Evolutionary conservation across 2,888 invertebrate genomes (phyloP), one percentile per base, ranked within the genome.

Genomic region (Exephanes ischioxanthus): DNA sequence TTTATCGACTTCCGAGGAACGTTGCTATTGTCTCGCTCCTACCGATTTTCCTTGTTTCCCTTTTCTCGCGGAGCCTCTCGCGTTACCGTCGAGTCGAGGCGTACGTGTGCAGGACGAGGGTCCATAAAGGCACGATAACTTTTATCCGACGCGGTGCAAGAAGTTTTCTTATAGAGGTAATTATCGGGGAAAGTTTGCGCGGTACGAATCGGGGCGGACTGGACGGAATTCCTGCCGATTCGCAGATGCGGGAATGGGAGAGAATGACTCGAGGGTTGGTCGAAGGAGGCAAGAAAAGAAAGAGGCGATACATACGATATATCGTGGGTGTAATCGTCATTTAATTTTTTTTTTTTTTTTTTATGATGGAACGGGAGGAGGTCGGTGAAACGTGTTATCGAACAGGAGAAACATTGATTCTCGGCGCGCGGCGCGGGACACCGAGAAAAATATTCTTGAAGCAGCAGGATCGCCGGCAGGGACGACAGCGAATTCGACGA

Each of bases 141-240:
- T 86, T 88, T 83, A 78, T 86, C 85, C 85, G 80, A 72, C 61
- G 45, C 45, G 55, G 63, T 48, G 67, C 66, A 73, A 55, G 72
- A 88, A 87, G 73, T 88, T 88, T 88, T 86, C 88, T 86, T 88
- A 86, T 88, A 85, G 86, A 71, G 86, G 86, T 87, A 88, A 88
- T 88, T 87, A 88, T 88, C 84, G 84, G 86, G 70, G 51, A 84
- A 88, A 88, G 53, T 88, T 88, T 86, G 75, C 41, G 33, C 41
- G 45, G 63, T 22, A 73, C 79, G 37, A 78, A 63, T 26, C 53
- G 45, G 30, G 66, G 37, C 71, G 53, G 45, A 26, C n/a, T 19
- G 41, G 51, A 75, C 51, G 61, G 58, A 80, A 79, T 80, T 77
- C 80, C 77, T 72, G 79, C 71, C 71, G 78, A 67, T 71, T 48